These are phyloP conservation scores for Chlorodrepanis virens DNA, from an alignment of 2,113 vertebrate species.

Conservation along the genomic window DNA sequence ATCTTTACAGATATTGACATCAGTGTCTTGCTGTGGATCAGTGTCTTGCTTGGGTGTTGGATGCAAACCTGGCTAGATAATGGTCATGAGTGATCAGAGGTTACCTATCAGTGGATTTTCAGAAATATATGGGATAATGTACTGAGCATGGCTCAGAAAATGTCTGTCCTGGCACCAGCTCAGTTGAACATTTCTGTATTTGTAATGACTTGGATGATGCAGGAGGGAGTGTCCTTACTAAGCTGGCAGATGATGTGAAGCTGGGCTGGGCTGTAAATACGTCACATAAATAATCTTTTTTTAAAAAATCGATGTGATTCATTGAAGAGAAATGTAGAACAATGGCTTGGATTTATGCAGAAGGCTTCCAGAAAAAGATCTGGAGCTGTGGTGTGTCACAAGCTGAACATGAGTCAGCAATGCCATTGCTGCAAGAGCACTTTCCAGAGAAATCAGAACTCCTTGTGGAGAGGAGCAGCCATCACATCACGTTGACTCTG, in stretches of 20 bases:
- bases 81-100: not conserved
- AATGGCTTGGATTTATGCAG: constrained; percentile 2
- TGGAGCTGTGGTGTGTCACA: not conserved
- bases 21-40: not conserved
- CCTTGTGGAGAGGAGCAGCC: not conserved
- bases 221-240: not conserved
- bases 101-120: accelerated
- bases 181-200: not conserved
- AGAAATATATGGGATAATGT: not conserved
- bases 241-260: not conserved
- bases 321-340: not conserved
- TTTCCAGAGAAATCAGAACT: not conserved
- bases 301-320: not conserved
- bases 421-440: not conserved
- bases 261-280: not conserved
- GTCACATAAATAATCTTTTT: not conserved
- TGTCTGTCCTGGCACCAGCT: not conserved
- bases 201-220: not conserved
- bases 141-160: not conserved
- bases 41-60: not conserved
- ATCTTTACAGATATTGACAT: not conserved
- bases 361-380: not conserved
- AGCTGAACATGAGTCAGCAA: constrained; percentile 34
- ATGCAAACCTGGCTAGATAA: not conserved
- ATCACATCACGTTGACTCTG: accelerated